Evolutionary conservation across 2,797 vertebrate genomes (phyloP), one percentile per base, ranked within the genome.

Genomic region (Periparus ater): DNA sequence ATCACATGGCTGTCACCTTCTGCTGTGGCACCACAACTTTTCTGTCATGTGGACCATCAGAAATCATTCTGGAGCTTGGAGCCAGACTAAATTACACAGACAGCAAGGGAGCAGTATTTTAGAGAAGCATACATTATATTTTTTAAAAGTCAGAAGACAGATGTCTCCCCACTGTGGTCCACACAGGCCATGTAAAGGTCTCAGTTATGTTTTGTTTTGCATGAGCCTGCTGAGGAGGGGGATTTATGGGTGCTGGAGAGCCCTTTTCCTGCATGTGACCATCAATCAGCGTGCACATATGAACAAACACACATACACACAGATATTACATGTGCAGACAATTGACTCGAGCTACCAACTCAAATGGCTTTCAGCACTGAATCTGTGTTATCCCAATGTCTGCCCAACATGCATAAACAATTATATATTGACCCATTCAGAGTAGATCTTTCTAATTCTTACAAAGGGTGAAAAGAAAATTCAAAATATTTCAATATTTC

Each of bases 101-200:
- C 27, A 84, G 74, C 23, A 8, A 90, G 81, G 85, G 88, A 95
- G 61, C 29, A 72, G 54, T 93, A 86, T 87, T 97, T 95, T 88
- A 93, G 50, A 79, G 40, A 44, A 70, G n/a, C 6, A 44, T 62
- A 89, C 87, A 85, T 70, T 73, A 48, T 25, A 40, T 32, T 55
- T 87, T 88, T 90, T 21, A 17, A 23, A 88, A 86, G 14, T 57
- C 10, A 57, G 82, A 87, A 9, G 66, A 45, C 48, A 78, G 78
- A 57, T 60, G 16, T 47, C 44, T 58, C 89, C 65, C 74, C 47
- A 62, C 30, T 30, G 48, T 42, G 81, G 70, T 85, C 61, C 65
- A 72, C 48, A 48, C 27, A 85, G 68, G 48, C 21, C 78, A 79
- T 53, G 61, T 26, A 85, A 95, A 73, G 14, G 25, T 72, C 82